A percentile compares a stretch with the other conserved stretches of the same genome.
These are phyloP conservation scores for Stegophylla sp. DNA, from an alignment of 2,888 invertebrate species.

Conservation along the genomic window DNA sequence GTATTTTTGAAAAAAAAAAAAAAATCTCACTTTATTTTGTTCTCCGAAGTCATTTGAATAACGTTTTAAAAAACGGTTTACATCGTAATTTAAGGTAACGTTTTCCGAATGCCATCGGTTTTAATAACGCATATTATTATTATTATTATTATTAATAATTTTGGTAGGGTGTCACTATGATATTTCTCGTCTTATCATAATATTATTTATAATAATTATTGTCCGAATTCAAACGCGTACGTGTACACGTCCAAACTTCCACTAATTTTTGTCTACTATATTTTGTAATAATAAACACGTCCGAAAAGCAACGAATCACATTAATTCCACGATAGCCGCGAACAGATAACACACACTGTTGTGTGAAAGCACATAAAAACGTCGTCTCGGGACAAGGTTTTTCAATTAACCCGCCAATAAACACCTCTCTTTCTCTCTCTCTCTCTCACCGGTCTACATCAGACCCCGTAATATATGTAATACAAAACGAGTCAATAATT, in stretches of 20 bases:
- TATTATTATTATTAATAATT: conserved; percentile 1
- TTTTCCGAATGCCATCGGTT: background rate
- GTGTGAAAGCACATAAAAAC: conserved; percentile 55
- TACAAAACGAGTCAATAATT: conserved; percentile 56
- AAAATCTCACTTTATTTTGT: background rate
- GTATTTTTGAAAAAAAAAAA: background rate
- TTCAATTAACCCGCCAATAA: conserved; percentile 57
- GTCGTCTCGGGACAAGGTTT: conserved; percentile 56
- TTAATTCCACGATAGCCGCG: conserved; percentile 43
- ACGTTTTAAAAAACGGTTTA: background rate
- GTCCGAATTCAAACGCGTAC: background rate
- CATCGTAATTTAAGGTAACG: background rate
- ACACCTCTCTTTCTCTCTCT: conserved; percentile 57
- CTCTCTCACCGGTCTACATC: conserved; percentile 36
- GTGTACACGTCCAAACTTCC: conserved; percentile 27
- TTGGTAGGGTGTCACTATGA: background rate
- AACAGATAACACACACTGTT: conserved; percentile 48
- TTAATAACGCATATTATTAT: no score
- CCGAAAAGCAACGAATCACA: conserved; percentile 52
- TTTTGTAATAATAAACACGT: conserved; percentile 53
- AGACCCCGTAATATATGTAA: conserved; percentile 36
- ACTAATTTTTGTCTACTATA: conserved; percentile 54
- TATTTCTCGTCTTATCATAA: conserved; percentile 27
- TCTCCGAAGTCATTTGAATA: conserved; percentile 2
- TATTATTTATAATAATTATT: no score